Evolutionary conservation across 1,140 invertebrate genomes (phyloP).

Genomic region (Olivierus martensii): DNA sequence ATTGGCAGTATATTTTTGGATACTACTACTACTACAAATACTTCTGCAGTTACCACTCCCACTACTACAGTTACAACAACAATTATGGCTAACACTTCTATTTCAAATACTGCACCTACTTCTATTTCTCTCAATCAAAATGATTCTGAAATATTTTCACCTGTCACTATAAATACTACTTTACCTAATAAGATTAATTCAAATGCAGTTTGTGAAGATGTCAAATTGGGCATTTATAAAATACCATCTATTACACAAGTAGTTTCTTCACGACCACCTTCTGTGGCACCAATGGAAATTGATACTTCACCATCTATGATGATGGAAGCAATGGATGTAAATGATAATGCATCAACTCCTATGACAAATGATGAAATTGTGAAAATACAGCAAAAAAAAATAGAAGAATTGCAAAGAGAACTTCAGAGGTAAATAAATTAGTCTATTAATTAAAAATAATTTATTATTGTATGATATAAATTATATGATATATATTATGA

Average conservation of each 20-base stretch:
- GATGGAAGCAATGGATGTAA: neutral
- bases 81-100: neutral
- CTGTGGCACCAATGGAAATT: constrained; percentile 13
- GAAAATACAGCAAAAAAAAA: constrained; percentile 67
- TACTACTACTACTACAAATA: neutral
- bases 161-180: too few relatives aligned
- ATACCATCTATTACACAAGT: neutral
- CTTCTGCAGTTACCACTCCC: neutral
- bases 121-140: too few relatives aligned
- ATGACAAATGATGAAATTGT: constrained; percentile 30
- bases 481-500: too few relatives aligned
- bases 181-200: too few relatives aligned
- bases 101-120: neutral
- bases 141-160: too few relatives aligned
- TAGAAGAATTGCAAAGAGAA: constrained; percentile 72
- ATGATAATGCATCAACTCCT: too few relatives aligned
- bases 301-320: neutral
- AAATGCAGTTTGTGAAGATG: too few relatives aligned
- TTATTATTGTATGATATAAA: too few relatives aligned
- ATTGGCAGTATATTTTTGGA: constrained; percentile 9
- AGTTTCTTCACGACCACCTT: constrained; percentile 8
- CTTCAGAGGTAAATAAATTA: constrained; percentile 34
- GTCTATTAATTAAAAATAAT: too few relatives aligned
- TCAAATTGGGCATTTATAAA: too few relatives aligned
- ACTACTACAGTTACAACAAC: constrained; percentile 2